Evolutionary conservation across 2,888 invertebrate genomes (phyloP).

Genomic region (Diogma glabrata): DNA sequence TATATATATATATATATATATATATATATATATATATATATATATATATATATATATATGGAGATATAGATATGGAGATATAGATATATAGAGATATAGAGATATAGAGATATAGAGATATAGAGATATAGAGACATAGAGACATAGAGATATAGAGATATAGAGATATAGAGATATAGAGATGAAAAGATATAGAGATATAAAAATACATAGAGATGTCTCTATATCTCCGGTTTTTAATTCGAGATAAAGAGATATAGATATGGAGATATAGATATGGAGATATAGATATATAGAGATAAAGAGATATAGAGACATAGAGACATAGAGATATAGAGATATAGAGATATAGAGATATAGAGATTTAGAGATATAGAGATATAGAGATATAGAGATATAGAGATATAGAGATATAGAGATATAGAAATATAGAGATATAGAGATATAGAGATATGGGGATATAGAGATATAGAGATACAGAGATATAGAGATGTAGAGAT

Average conservation of each 20-base stretch:
- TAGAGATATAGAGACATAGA: too few species aligned
- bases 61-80: too few species aligned
- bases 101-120: too few species aligned
- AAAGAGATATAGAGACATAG: background rate
- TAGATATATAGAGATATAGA: too few species aligned
- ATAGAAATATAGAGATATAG: background rate
- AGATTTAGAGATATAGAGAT: background rate
- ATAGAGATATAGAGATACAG: background rate
- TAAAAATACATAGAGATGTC: too few species aligned
- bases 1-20: too few species aligned
- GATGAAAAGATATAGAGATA: too few species aligned
- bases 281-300: background rate
- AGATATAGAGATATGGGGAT: background rate
- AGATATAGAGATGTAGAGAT: background rate
- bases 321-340: background rate
- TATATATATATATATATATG: too few species aligned
- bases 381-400: background rate
- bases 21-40: too few species aligned
- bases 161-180: too few species aligned
- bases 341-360: background rate
- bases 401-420: background rate
- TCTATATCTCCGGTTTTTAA: too few species aligned
- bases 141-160: too few species aligned
- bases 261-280: background rate
- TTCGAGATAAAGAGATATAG: background rate